phyloP scores from a whole-genome alignment of 2,113 vertebrate genomes.

The Tretioscincus oriximinensis region DNA sequence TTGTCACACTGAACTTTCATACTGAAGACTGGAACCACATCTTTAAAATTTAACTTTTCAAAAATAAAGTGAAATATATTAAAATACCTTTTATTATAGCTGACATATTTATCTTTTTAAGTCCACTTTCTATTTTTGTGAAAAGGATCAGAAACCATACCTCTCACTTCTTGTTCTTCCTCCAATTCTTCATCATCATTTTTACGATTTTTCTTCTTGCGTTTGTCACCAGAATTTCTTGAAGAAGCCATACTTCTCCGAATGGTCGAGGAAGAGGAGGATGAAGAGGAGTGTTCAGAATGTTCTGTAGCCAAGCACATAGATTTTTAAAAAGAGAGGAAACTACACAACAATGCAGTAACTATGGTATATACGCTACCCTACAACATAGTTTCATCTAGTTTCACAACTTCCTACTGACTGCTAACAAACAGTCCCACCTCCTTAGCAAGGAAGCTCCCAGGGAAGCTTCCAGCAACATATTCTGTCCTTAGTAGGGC shows the following conservation, averaged over 20 bases:
- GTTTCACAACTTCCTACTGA: too few species aligned
- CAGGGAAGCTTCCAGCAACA: neutral
- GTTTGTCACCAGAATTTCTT: slow-evolving; percentile 54
- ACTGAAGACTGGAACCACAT: neutral
- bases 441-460: neutral
- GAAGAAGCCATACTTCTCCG: slow-evolving; percentile 63
- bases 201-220: slow-evolving; percentile 12
- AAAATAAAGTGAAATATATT: neutral
- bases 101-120: neutral
- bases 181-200: slow-evolving; percentile 59
- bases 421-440: neutral
- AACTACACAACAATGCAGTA: neutral
- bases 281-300: slow-evolving; percentile 66
- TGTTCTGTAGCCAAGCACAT: slow-evolving; percentile 66
- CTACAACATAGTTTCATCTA: neutral
- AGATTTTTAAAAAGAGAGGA: slow-evolving; percentile 36
- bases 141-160: slow-evolving; percentile 65
- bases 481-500: too few species aligned
- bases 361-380: neutral
- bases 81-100: neutral
- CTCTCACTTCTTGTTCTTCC: slow-evolving; percentile 49
- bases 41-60: neutral
- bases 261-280: slow-evolving; percentile 64
- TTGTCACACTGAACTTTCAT: too few species aligned
- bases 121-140: neutral